Percentiles rank a stretch among this genome's conserved stretches.
Evolutionary conservation across 2,797 vertebrate genomes (phyloP).

Genomic region (Iguana delicatissima): DNA sequence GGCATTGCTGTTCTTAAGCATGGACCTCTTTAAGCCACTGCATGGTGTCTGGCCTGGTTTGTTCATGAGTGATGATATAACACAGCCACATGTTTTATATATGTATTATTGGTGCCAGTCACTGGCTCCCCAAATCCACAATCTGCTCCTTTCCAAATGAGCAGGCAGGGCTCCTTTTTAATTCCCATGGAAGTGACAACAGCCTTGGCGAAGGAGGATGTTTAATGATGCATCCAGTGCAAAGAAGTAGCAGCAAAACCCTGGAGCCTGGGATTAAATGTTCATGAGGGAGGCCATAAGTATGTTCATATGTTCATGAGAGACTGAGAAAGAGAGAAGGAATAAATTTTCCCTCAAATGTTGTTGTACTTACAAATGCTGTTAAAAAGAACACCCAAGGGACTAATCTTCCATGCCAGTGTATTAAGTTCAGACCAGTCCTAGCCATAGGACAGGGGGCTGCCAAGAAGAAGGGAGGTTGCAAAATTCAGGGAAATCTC

Average conservation of each 20-base stretch:
- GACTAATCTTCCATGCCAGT: neutral
- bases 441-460: neutral
- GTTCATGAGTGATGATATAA: slow-evolving; percentile 23
- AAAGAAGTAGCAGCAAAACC: neutral
- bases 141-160: slow-evolving; percentile 31
- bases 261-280: neutral
- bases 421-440: no score
- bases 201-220: slow-evolving; percentile 4
- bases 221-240: neutral
- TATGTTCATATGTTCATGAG: neutral
- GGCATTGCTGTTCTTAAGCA: neutral
- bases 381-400: neutral
- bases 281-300: neutral
- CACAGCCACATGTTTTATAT: slow-evolving; percentile 6
- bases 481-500: neutral
- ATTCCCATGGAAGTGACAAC: slow-evolving; percentile 27
- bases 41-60: neutral
- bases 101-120: neutral
- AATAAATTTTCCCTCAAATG: no score
- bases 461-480: neutral
- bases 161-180: neutral
- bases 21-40: neutral
- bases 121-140: slow-evolving; percentile 9
- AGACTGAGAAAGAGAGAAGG: neutral
- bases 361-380: neutral